Percentiles rank a stretch among this genome's conserved stretches.
phyloP scores from a whole-genome alignment of 2,113 vertebrate species.

The Silurus meridionalis region DNA sequence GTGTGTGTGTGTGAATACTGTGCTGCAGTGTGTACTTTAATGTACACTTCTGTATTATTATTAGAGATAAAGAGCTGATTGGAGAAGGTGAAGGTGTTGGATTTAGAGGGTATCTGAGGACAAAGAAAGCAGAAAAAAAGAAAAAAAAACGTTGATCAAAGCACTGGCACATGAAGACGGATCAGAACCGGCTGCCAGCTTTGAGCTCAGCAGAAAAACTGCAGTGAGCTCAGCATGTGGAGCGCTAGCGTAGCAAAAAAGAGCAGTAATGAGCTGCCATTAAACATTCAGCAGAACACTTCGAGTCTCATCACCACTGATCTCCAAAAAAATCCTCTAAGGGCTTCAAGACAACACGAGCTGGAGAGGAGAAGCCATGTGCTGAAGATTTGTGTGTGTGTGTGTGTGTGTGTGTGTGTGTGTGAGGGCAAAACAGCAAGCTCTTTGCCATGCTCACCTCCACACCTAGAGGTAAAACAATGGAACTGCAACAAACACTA shows the following conservation, averaged over 20 bases:
- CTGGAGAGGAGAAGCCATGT: background rate
- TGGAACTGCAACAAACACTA: background rate
- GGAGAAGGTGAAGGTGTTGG: too few species aligned
- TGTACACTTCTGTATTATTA: too few species aligned
- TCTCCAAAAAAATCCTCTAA: background rate
- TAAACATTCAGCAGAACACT: background rate
- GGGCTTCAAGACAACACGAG: background rate
- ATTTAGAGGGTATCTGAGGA: background rate
- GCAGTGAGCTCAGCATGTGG: background rate
- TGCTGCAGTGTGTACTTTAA: background rate
- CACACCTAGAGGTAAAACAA: background rate
- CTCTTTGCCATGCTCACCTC: too few species aligned
- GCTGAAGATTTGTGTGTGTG: background rate
- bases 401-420: slow-evolving; percentile 19
- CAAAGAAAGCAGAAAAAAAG: background rate
- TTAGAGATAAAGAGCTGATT: too few species aligned
- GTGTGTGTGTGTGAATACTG: background rate
- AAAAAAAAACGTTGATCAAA: background rate
- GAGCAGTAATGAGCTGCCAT: background rate
- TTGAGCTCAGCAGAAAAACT: background rate
- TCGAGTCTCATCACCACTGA: background rate
- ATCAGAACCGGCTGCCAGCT: background rate
- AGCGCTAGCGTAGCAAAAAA: background rate
- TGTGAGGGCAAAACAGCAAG: too few species aligned
- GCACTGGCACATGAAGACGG: background rate